phyloP scores from a whole-genome alignment of 2,797 vertebrate species.

The Gadopsis marmoratus region DNA sequence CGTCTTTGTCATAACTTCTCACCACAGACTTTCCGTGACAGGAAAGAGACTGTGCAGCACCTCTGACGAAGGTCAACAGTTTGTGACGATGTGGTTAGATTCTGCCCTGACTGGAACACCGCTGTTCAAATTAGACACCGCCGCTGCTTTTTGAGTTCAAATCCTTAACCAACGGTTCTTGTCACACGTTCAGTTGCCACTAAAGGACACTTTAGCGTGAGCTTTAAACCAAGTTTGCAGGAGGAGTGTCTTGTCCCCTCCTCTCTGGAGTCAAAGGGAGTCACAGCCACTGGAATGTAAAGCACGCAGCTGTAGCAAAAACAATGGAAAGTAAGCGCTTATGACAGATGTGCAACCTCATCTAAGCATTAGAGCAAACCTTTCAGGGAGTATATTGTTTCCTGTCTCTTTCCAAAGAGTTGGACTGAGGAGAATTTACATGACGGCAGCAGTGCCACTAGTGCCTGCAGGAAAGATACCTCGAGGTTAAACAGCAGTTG shows the following conservation, averaged over 20 bases:
- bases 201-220: slow-evolving; percentile 38
- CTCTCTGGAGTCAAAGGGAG: slow-evolving; percentile 59
- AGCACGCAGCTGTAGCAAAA: slow-evolving; percentile 69
- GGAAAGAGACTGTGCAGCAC: neutral
- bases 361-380: slow-evolving; percentile 51
- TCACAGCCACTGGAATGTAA: slow-evolving; percentile 69
- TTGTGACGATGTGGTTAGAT: neutral
- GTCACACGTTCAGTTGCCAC: neutral
- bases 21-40: neutral
- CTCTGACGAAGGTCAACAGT: neutral
- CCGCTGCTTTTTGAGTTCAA: neutral
- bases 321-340: slow-evolving; percentile 56
- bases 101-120: no score
- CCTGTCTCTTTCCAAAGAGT: slow-evolving; percentile 24
- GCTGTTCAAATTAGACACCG: neutral
- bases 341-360: slow-evolving; percentile 74
- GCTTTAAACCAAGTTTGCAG: slow-evolving; percentile 7
- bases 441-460: slow-evolving; percentile 36
- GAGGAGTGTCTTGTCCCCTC: slow-evolving; percentile 38
- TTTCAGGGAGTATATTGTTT: slow-evolving; percentile 36
- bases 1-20: neutral
- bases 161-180: no score
- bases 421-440: slow-evolving; percentile 37
- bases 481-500: slow-evolving; percentile 50
- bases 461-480: slow-evolving; percentile 42